These are phyloP conservation scores for Collichthys lucidus DNA, from an alignment of 2,113 vertebrate species.

Conservation along the genomic window DNA sequence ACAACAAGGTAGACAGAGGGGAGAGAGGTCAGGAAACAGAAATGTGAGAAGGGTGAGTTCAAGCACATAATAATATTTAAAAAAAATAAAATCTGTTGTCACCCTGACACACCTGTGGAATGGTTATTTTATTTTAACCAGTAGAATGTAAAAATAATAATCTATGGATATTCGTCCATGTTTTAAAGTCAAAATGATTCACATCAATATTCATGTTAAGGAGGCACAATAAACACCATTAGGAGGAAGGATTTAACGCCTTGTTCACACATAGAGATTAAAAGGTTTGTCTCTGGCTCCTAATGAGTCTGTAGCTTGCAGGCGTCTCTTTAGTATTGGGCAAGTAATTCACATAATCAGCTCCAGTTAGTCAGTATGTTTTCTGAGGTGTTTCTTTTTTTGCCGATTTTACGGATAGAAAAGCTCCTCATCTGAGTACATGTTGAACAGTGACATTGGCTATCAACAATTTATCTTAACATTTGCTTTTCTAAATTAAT, in stretches of 20 bases:
- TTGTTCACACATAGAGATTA: constrained; percentile 1
- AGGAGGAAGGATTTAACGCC: not conserved
- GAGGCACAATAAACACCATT: not conserved
- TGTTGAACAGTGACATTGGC: not conserved
- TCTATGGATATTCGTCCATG: not conserved
- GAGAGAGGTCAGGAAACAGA: not conserved
- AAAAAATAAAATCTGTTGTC: too few relatives aligned
- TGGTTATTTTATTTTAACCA: too few relatives aligned
- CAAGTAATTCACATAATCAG: not conserved
- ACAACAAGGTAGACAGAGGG: not conserved
- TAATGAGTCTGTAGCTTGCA: not conserved
- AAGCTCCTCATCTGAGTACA: too few relatives aligned
- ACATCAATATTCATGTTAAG: not conserved
- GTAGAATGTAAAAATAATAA: too few relatives aligned
- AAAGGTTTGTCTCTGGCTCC: not conserved
- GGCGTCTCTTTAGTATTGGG: not conserved
- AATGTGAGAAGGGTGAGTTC: not conserved
- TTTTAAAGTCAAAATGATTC: not conserved
- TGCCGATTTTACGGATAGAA: not conserved
- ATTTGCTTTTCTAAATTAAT: too few relatives aligned
- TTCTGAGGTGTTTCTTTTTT: not conserved
- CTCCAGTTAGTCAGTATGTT: not conserved
- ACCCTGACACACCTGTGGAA: too few relatives aligned
- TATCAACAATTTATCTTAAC: too few relatives aligned
- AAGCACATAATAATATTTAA: not conserved